A percentile compares a stretch with the other conserved stretches of the same genome.
These are phyloP conservation scores for Ceyx melanurus DNA, from an alignment of 2,113 vertebrate species.

Conservation along the genomic window DNA sequence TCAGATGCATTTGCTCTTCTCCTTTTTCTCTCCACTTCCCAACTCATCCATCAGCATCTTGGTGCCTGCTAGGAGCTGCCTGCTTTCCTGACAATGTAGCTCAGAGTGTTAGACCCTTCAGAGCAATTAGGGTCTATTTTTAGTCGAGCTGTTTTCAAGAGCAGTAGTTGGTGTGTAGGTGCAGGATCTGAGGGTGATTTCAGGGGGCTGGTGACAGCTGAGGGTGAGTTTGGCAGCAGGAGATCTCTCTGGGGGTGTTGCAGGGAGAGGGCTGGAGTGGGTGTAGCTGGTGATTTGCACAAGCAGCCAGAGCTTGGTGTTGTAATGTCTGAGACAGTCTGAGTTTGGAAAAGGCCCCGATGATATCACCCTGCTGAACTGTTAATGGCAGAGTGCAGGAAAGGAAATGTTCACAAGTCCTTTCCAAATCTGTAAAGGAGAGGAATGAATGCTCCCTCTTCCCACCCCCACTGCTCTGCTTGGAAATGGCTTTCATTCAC, in stretches of 20 bases:
- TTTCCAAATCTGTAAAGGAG: conserved; percentile 45
- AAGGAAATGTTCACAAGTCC: conserved; percentile 57
- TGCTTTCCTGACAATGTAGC: not conserved
- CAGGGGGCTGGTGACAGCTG: not conserved
- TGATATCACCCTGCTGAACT: conserved; percentile 61
- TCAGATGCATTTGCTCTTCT: not conserved
- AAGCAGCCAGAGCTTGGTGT: conserved; percentile 43
- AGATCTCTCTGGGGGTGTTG: not conserved
- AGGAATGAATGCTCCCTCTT: conserved; percentile 26
- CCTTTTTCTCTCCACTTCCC: not conserved
- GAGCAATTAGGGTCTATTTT: conserved; percentile 20
- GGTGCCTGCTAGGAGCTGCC: not conserved
- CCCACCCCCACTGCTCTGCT: not conserved
- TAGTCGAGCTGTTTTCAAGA: not conserved
- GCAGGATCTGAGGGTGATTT: not conserved
- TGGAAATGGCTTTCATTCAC: conserved; percentile 11
- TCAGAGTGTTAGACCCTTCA: not conserved
- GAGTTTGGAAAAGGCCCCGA: conserved; percentile 42
- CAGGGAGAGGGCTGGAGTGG: not conserved
- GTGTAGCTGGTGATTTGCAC: conserved; percentile 16
- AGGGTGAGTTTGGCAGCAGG: not conserved
- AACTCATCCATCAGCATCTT: not conserved
- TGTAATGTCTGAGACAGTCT: conserved; percentile 47
- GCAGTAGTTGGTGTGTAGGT: not conserved
- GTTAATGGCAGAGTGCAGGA: conserved; percentile 35